Conservation (phyloP, 2,113 vertebrate genomes). For the Lepus europaeus region DNA sequence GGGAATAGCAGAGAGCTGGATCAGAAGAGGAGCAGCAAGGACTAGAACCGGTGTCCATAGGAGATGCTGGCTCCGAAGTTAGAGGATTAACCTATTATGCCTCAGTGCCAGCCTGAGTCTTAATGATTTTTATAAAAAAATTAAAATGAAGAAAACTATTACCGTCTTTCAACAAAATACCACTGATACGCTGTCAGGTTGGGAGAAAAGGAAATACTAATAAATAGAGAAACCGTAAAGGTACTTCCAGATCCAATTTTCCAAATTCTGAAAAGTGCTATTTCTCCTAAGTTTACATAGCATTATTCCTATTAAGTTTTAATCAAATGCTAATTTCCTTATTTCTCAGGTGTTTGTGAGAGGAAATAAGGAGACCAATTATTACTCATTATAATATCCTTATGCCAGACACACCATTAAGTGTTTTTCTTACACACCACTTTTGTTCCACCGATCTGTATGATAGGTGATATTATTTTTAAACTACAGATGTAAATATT, state of each 20-base stretch:
- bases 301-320: neutral
- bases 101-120: neutral
- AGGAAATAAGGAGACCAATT: neutral
- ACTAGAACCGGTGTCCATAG: too few species aligned
- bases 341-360: neutral
- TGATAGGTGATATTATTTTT: neutral
- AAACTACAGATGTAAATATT: neutral
- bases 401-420: neutral
- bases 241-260: neutral
- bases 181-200: neutral
- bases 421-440: neutral
- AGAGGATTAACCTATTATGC: too few species aligned
- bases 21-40: too few species aligned
- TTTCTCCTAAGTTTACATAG: neutral
- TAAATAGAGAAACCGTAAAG: neutral
- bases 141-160: neutral
- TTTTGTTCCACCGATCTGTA: neutral
- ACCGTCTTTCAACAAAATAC: neutral
- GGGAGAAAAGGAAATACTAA: neutral
- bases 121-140: neutral
- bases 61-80: too few species aligned
- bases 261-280: neutral
- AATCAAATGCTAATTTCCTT: neutral
- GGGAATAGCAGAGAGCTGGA: too few species aligned
- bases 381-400: neutral